Conservation (phyloP, 2,888 invertebrate genomes). For the Eupithecia subumbrata region DNA sequence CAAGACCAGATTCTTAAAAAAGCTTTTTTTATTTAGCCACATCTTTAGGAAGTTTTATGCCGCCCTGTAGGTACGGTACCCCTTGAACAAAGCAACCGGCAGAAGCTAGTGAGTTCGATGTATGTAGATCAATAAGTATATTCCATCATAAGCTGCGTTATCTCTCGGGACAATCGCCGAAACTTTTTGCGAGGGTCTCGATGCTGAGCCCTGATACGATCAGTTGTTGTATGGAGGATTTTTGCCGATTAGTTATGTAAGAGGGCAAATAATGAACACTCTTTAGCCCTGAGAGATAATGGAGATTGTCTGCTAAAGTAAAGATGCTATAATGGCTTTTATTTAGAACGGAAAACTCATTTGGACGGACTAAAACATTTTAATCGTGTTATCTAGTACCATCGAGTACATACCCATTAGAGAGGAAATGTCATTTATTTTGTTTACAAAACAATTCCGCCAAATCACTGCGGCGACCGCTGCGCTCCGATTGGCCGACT, state of each 20-base stretch:
- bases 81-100: neutral
- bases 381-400: too few relatives aligned
- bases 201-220: slow-evolving; percentile 67
- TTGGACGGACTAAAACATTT: too few relatives aligned
- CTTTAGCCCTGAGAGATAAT: neutral
- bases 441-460: too few relatives aligned
- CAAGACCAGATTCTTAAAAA: too few relatives aligned
- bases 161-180: slow-evolving; percentile 65
- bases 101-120: too few relatives aligned
- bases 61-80: too few relatives aligned
- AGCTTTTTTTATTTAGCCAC: too few relatives aligned
- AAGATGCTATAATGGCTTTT: neutral
- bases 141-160: slow-evolving; percentile 51
- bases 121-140: neutral
- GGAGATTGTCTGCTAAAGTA: neutral
- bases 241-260: slow-evolving; percentile 5
- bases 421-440: too few relatives aligned
- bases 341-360: neutral
- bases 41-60: too few relatives aligned
- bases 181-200: slow-evolving; percentile 62
- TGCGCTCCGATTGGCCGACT: too few relatives aligned
- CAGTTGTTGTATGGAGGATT: slow-evolving; percentile 43
- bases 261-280: slow-evolving; percentile 6
- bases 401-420: too few relatives aligned
- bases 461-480: too few relatives aligned